Conservation (phyloP, 2,888 invertebrate genomes). For the Chymomyza procnemis region DNA sequence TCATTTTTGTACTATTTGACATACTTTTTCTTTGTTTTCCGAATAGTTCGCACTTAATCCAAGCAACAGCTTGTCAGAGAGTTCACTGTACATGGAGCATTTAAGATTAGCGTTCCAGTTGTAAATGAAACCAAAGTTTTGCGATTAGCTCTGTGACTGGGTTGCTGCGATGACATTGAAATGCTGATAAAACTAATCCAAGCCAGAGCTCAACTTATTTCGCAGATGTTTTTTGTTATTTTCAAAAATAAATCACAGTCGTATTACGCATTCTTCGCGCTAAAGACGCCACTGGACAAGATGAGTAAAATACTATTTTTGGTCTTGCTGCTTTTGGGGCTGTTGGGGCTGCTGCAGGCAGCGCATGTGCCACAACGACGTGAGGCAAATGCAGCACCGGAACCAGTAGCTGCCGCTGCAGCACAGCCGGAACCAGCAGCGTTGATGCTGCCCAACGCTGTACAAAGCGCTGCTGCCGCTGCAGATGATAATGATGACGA, state of each 20-base stretch:
- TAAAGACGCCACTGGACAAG: conserved; percentile 26
- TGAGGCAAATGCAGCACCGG: conserved; percentile 30
- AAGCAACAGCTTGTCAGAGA: not conserved
- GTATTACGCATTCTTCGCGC: conserved; percentile 21
- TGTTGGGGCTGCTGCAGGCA: not conserved
- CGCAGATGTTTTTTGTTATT: not conserved
- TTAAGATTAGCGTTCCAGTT: not conserved
- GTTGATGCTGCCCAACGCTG: no score
- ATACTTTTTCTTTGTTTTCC: no score
- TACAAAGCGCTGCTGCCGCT: not conserved
- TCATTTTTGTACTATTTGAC: no score
- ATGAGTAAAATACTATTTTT: conserved; percentile 19
- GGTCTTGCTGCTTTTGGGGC: not conserved
- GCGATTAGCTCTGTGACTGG: conserved; percentile 19
- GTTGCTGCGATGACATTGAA: conserved; percentile 9
- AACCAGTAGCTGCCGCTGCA: not conserved
- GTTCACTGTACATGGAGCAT: not conserved
- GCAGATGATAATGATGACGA: conserved; percentile 1
- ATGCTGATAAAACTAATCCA: conserved; percentile 21
- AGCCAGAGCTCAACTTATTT: conserved; percentile 25
- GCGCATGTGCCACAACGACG: conserved; percentile 21
- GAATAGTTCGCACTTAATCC: no score
- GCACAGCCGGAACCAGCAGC: not conserved
- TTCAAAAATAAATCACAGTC: conserved; percentile 24
- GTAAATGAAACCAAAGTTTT: not conserved